A percentile compares a stretch with the other conserved stretches of the same genome.
These are phyloP conservation scores for Hyla sarda DNA, from an alignment of 2,113 vertebrate genomes.

Conservation along the genomic window DNA sequence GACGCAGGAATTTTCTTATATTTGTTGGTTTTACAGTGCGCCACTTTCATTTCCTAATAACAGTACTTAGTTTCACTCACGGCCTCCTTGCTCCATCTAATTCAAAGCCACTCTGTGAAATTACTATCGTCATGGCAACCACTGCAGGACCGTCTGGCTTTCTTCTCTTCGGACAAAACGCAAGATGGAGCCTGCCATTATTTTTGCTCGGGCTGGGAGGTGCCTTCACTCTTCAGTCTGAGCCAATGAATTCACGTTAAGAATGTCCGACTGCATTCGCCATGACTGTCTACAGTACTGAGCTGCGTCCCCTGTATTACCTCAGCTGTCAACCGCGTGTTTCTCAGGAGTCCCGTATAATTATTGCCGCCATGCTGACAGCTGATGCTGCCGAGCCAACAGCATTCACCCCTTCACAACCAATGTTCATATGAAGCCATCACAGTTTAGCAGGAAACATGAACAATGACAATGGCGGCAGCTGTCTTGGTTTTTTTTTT, in stretches of 20 bases:
- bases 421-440: no score
- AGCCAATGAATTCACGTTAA: background rate
- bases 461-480: no score
- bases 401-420: background rate
- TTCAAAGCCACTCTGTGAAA: background rate
- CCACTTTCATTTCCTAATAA: background rate
- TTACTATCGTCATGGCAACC: slow-evolving; percentile 14
- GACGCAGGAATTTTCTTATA: background rate
- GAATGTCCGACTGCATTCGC: background rate
- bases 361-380: background rate
- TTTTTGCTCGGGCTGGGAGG: slow-evolving; percentile 12
- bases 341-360: background rate
- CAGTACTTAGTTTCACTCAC: background rate
- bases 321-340: background rate
- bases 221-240: background rate
- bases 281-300: background rate
- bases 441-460: no score
- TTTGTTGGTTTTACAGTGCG: background rate
- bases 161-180: background rate
- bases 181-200: background rate
- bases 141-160: slow-evolving; percentile 12
- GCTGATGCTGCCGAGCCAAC: background rate
- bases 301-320: background rate
- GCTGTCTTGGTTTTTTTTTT: no score
- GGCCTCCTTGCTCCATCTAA: background rate